Evolutionary conservation across 2,797 vertebrate species (phyloP).

Genomic region (Microhierax caerulescens): DNA sequence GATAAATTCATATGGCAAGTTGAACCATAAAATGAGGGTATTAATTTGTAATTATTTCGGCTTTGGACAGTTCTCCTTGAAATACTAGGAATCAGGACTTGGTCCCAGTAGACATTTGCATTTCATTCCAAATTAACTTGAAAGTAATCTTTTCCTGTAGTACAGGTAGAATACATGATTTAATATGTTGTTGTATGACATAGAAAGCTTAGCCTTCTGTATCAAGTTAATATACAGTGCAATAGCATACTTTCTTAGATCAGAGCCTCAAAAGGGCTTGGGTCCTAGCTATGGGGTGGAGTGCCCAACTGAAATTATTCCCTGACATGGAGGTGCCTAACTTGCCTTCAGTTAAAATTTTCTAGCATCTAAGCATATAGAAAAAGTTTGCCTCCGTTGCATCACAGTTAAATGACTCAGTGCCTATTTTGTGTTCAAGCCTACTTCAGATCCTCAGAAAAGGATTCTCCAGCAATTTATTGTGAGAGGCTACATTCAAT

Average conservation of each 20-base stretch:
- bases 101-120: not conserved
- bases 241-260: not conserved
- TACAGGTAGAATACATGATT: not conserved
- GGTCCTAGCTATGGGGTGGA: not conserved
- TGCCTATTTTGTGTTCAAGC: fast-evolving
- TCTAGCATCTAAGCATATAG: fast-evolving
- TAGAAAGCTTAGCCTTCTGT: not conserved
- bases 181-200: not conserved
- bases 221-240: not conserved
- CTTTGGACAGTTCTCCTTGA: not conserved
- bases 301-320: not conserved
- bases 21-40: not conserved
- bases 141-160: not conserved
- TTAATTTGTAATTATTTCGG: not conserved
- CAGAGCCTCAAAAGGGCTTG: not conserved
- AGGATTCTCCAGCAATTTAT: not conserved
- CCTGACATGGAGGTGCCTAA: not conserved
- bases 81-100: not conserved
- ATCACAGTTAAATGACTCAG: not conserved
- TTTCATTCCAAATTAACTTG: not conserved
- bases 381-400: not conserved
- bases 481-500: not conserved
- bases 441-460: not conserved
- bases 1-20: not conserved
- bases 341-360: not conserved